These are phyloP conservation scores for Zaprionus kolodkinae DNA, from an alignment of 1,140 invertebrate genomes.

Conservation along the genomic window DNA sequence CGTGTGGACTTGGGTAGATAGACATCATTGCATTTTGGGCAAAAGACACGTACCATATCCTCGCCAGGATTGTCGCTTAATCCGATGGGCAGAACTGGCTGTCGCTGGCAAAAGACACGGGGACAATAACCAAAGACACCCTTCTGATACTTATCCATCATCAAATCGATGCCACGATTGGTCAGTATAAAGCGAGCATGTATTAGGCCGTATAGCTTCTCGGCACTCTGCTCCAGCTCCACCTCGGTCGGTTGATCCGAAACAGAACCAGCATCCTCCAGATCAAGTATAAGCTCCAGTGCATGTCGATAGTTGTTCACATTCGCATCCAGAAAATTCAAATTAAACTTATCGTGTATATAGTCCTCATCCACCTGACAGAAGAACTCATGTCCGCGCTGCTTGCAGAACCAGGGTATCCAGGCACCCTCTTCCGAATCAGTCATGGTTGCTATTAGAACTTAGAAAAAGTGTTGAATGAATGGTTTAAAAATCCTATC, in stretches of 20 bases:
- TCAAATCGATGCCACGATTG: constrained; percentile 99
- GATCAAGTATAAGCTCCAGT: constrained; percentile 64
- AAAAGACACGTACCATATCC: constrained; percentile 99
- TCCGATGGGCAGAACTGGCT: constrained; percentile 96
- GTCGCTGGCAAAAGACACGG: constrained; percentile 97
- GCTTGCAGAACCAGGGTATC: constrained; percentile 74
- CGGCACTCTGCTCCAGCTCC: constrained; percentile 98
- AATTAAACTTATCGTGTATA: constrained; percentile 72
- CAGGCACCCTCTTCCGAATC: constrained; percentile 67
- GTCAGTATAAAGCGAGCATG: constrained; percentile 99
- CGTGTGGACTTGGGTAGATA: constrained; percentile 99
- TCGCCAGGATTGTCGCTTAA: constrained; percentile 99
- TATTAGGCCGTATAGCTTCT: constrained; percentile 99
- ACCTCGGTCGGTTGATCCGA: constrained; percentile 99
- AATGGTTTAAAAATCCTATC: background rate
- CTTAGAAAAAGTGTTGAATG: background rate
- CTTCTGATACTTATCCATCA: constrained; percentile 99
- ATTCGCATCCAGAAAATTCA: constrained; percentile 65
- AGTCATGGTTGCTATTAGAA: constrained; percentile 41
- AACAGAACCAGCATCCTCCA: constrained; percentile 92
- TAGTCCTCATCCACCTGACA: constrained; percentile 71
- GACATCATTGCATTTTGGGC: constrained; percentile 99
- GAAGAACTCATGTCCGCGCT: constrained; percentile 74
- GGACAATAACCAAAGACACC: constrained; percentile 99
- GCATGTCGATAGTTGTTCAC: constrained; percentile 70